These are phyloP conservation scores for Phyllopteryx taeniolatus DNA, from an alignment of 2,113 vertebrate species.

Conservation along the genomic window DNA sequence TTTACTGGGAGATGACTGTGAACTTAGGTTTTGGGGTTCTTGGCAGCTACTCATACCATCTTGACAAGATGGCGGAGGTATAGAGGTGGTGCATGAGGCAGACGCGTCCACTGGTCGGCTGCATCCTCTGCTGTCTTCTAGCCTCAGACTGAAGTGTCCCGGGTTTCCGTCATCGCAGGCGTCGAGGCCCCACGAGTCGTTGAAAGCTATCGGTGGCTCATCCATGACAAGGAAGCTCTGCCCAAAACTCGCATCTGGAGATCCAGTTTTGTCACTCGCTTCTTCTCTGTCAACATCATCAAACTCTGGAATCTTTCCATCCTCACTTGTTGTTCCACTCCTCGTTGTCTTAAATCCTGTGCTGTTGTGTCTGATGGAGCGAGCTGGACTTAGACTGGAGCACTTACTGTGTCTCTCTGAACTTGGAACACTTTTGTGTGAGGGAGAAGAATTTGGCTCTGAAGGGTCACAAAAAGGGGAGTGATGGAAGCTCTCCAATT, in stretches of 20 bases:
- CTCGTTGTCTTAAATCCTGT: not conserved
- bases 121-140: conserved; percentile 57
- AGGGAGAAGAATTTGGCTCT: conserved; percentile 18
- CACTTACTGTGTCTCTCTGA: conserved; percentile 4
- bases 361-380: not conserved
- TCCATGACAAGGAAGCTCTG: conserved; percentile 63
- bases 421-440: not conserved
- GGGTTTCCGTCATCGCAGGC: conserved; percentile 28
- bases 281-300: conserved; percentile 53
- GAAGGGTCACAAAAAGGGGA: conserved; percentile 32
- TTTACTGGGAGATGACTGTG: not conserved
- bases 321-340: not conserved
- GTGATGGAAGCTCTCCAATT: conserved; percentile 25
- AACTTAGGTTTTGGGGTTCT: not conserved
- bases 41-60: not conserved
- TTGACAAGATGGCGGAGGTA: not conserved
- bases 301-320: not conserved
- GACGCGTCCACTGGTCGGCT: conserved; percentile 10
- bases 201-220: conserved; percentile 67
- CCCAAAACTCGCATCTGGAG: conserved; percentile 25
- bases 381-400: conserved; percentile 9
- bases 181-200: conserved; percentile 71
- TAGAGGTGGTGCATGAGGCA: not conserved
- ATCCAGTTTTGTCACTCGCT: conserved; percentile 36
- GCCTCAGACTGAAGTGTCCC: conserved; percentile 62